These are phyloP conservation scores for Palaemon carinicauda DNA, from an alignment of 1,140 invertebrate genomes.

Conservation along the genomic window DNA sequence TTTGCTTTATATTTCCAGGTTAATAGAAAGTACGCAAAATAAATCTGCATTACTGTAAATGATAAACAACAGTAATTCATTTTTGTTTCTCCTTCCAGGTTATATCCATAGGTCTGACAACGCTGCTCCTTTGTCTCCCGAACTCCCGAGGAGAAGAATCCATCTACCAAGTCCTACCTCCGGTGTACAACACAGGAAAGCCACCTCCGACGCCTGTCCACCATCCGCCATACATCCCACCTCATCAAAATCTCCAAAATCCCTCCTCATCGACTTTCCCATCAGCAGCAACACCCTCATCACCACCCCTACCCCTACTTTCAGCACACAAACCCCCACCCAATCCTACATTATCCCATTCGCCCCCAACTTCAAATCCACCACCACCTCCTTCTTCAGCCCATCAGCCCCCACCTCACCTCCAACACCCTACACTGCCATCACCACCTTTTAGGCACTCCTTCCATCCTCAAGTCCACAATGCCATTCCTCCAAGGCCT, in stretches of 20 bases:
- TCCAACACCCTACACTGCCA: neutral
- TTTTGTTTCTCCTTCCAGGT: no score
- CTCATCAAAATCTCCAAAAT: neutral
- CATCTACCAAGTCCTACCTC: neutral
- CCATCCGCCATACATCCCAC: neutral
- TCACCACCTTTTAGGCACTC: neutral
- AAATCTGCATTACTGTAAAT: no score
- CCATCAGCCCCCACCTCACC: neutral
- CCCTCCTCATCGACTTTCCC: neutral
- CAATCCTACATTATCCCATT: neutral
- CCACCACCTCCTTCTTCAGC: neutral
- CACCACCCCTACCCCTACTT: neutral
- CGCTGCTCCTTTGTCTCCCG: neutral
- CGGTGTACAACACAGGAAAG: neutral
- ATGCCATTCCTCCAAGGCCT: neutral
- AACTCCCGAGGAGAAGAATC: neutral
- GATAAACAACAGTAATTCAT: no score
- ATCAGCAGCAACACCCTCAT: neutral
- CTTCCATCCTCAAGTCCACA: neutral
- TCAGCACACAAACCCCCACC: no score
- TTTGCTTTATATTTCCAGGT: no score
- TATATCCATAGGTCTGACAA: neutral
- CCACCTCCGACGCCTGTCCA: neutral
- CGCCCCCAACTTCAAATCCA: no score
- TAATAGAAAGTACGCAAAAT: no score